Base-by-base conservation (phyloP, 2,113 vertebrate species). In the Rhodinocichla rosea region DNA sequence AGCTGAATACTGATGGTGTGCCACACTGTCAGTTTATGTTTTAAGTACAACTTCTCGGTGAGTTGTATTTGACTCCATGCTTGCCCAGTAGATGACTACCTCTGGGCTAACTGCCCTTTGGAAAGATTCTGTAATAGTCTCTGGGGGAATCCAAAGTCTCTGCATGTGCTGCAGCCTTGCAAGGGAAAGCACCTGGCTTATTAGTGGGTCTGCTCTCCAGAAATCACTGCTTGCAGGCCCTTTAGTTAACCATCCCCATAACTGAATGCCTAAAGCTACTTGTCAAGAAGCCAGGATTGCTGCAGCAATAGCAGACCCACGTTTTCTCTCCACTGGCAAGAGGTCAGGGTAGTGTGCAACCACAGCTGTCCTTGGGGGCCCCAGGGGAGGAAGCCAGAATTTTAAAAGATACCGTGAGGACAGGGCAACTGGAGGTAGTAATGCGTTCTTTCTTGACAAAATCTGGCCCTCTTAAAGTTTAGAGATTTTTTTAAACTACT, bases 221-320 rank as follows among this genome's bases (percentile, higher is more conserved):
- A 60, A 93, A 47, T 10, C 4, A 33, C 5, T 0, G 0, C 27
- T 69, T 88, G 6, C 15, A 49, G 27, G 2, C 24, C 11, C 32
- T 83, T 67, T 45, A 32, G 13, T 89, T 83, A 90, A 22, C 24
- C 6, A 0, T 45, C 27, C 26, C 22, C 0, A 0, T 23, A 53
- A 32, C 47, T 81, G 42, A 87, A 3, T 70, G 60, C 39, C 35
- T 40, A 63, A 32, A 95, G 37, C 52, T 69, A 28, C 52, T 55
- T 89, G 35, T 50, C 14, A 79, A 11, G 45, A 76, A 68, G 15
- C 5, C 26, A 52, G 35, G 15, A 42, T 56, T 59, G 27, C 49
- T 91, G 63, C 33, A 65, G 62, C 37, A 18, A 23, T 53, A 87
- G 8, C 26, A 87, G 80, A 49, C 7, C 5, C 9, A 6, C 0